Percentiles rank a stretch among this genome's conserved stretches.
phyloP scores from a whole-genome alignment of 1,140 invertebrate genomes.

The Patella vulgata region DNA sequence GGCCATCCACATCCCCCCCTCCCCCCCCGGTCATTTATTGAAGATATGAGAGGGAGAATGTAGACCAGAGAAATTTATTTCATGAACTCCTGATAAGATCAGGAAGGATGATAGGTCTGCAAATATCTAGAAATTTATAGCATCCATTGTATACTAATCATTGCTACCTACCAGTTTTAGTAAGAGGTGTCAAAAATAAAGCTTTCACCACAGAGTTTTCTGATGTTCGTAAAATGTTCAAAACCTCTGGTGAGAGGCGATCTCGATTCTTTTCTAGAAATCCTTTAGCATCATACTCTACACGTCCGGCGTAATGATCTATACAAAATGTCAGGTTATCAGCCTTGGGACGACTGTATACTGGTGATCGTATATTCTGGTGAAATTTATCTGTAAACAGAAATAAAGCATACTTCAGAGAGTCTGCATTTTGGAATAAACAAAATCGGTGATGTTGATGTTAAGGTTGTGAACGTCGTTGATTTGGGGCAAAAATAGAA shows the following conservation, averaged over 20 bases:
- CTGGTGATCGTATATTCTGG: conserved; percentile 80
- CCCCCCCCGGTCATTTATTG: too few species aligned
- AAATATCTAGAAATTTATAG: too few species aligned
- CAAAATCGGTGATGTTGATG: too few species aligned
- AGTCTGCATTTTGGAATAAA: not conserved
- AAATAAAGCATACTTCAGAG: conserved; percentile 14
- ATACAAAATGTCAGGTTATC: conserved; percentile 73
- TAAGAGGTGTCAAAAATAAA: conserved; percentile 85
- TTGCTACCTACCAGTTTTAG: conserved; percentile 78
- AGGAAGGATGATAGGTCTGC: too few species aligned
- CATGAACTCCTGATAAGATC: too few species aligned
- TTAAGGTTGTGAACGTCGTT: too few species aligned
- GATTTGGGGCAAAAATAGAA: too few species aligned
- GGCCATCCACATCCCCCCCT: too few species aligned
- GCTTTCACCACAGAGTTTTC: conserved; percentile 77
- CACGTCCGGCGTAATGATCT: conserved; percentile 67
- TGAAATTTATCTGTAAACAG: conserved; percentile 84
- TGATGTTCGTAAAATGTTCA: conserved; percentile 81
- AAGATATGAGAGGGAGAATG: too few species aligned
- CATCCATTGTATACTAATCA: too few species aligned
- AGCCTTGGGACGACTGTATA: conserved; percentile 79
- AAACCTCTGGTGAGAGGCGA: conserved; percentile 81
- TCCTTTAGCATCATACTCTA: conserved; percentile 81
- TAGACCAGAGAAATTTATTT: too few species aligned
- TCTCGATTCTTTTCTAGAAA: conserved; percentile 88